Evolutionary conservation across 1,140 invertebrate species (phyloP).

Genomic region (Panonychus citri): DNA sequence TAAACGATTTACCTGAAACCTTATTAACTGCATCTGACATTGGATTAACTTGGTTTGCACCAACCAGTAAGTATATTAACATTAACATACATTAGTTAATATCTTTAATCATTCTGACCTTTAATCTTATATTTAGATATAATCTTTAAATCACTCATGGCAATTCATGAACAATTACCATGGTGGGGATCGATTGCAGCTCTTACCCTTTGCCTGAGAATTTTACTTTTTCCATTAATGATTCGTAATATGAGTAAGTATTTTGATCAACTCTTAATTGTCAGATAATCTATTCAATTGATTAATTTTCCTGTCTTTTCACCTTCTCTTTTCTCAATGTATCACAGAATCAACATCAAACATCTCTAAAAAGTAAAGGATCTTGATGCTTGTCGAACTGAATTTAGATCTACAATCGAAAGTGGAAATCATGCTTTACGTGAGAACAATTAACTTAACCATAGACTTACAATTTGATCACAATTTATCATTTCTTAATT

Average conservation of each 20-base stretch:
- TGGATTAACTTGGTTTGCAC: neutral
- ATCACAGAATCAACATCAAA: neutral
- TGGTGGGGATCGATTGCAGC: slow-evolving; percentile 69
- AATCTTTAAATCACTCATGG: neutral
- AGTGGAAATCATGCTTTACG: neutral
- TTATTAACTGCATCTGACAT: neutral
- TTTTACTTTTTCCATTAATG: slow-evolving; percentile 54
- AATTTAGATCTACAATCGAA: neutral
- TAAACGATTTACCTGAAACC: neutral
- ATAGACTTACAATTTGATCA: too few relatives aligned
- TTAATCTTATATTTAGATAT: neutral
- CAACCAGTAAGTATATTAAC: neutral
- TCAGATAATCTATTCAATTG: too few relatives aligned
- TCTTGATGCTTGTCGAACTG: neutral
- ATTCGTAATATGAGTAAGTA: slow-evolving; percentile 38
- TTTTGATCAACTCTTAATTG: neutral
- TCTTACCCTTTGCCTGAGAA: slow-evolving; percentile 50
- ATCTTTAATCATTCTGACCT: neutral
- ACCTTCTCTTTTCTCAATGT: too few relatives aligned
- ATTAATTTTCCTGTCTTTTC: too few relatives aligned
- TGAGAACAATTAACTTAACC: too few relatives aligned
- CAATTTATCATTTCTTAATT: neutral
- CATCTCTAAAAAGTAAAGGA: neutral
- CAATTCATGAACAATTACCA: slow-evolving; percentile 30
- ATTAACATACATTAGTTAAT: neutral